Base-by-base conservation (phyloP, 2,888 invertebrate genomes). In the Phasia obesa region DNA sequence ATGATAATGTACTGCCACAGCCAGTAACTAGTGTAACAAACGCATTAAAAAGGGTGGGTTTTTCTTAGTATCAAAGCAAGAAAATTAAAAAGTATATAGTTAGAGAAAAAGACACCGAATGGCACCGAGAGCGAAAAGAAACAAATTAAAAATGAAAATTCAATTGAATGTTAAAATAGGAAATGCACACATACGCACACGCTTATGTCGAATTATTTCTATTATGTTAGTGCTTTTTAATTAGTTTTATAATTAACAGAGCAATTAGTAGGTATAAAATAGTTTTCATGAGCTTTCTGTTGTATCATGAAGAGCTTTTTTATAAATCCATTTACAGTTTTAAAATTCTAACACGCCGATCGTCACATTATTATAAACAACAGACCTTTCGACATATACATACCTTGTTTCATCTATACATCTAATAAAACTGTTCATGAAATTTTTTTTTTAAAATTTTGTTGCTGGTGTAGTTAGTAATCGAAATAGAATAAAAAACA, bases 231-330 rank as follows among this genome's bases (percentile, higher is more conserved):
- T 35, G 44, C 5, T 35, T 35, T 2, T 1, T 11, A 44, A 62
- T 77, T 62, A 53, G 69, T 60, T 19, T 55, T 70, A 23, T 70
- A 77, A 62, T 77, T 70, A 70, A 53, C 67, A 70, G 23, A 70
- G 60, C 60, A 77, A 77, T 76, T 76, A 76, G 60, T n/a, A 51
- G 31, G 38, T 49, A 23, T 42, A 51, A 44, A 76, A 76, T 76
- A 53, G 60, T 53, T 69, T 76, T 69, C 25, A 13, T 25, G 59
- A 11, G 19, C 51, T 6, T 51, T 42, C 21, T 21, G 21, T 57
- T 55, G 53, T 13, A 67, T 44, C 49, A 49, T 51, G 21, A 35
- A 55, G 38, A 57, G 23, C 19, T 25, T 44, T 53, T 25, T n/a
- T 67, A 79, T 44, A 73, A 65, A 73, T 79, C 42, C 51, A 25